Evolutionary conservation across 2,797 vertebrate species (phyloP), one percentile per base, ranked within the genome.

Genomic region (Tadarida brasiliensis): DNA sequence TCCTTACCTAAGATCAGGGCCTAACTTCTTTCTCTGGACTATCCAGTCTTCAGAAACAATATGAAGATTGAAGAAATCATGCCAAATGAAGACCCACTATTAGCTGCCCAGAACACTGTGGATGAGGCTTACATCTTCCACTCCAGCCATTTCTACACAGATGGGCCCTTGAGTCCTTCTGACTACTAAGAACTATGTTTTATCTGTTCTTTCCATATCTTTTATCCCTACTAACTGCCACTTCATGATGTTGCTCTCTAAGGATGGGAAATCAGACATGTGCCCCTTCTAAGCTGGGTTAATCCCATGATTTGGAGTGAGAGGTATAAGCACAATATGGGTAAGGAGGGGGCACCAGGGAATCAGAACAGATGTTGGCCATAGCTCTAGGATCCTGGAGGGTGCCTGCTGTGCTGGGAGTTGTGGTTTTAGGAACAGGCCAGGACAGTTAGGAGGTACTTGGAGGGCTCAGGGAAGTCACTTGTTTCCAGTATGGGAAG

Each of bases 21-120:
- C 85, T 97, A 61, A 98, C 59, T 59, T 83, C 70, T 85, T 57
- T 61, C 44, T 97, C 87, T 92, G 73, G 33, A 74, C 68, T 88
- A 10, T 39, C 51, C 68, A 98, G 97, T 97, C 59, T 97, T 97
- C 71, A 96, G 91, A 74, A 95, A 97, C 56, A 49, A 12, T 26
- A n/a, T 90, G 86, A 95, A 65, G 54, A 88, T 95, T 6, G 96
- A 96, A 59, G 91, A 94, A 9, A 82, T 98, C 96, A 95, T 97
- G 97, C 89, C 76, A 17, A 94, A 94, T 7, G 97, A 81, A 47
- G 97, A 98, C 63, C 97, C 97, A 0, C 63, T 97, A 2, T 22
- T 98, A 78, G 67, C 92, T 51, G 91, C 81, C 85, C 93, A 97
- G 92, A 94, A 26, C 33, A 57, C 86, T 44, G 4, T 26, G 74